Base-by-base conservation (phyloP, 2,797 vertebrate species). In the Enteromius unitaeniatus region DNA sequence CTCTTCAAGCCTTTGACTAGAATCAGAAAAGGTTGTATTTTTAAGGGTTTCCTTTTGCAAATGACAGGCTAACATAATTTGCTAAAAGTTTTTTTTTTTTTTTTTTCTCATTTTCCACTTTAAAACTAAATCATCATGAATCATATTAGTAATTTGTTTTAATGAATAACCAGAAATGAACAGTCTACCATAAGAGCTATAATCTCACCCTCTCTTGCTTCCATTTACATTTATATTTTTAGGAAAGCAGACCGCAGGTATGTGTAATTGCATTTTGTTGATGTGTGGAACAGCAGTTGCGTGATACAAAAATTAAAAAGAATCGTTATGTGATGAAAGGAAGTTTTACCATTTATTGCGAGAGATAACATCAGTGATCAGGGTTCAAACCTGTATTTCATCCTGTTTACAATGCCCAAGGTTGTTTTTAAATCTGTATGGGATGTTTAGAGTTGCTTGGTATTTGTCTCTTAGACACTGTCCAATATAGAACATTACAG, bases 401-500 rank as follows among this genome's bases (percentile, higher is more conserved):
- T 77, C 60, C 26, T 58, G 67, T 28, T 68, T 47, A 26, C 3
- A 10, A 14, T 31, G 47, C 74, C 13, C 1, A 58, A 49, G 68
- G 68, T 62, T 83, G 4, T 75, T 86, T 72, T 69, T 45, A 8
- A 23, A 37, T n/a, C 8, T 62, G 42, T 49, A 28, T 68, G 69
- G 23, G 9, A 64, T 49, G 78, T 78, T 82, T 87, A 83, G 70
- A 65, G 62, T 72, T 51, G 31, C 76, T 83, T 78, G 77, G 13
- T 0, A 49, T 73, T 75, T 62, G 15, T 58, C 74, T 67, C 28
- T 75, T 34, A 75, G 13, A 77, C 67, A 45, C 72, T 51, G 37
- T 79, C 69, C 74, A 40, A 17, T 17, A 10, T 76, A 82, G 87
- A 64, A 76, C 78, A 42, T 88, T 89, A 75, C 88, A 88, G 81